phyloP scores from a whole-genome alignment of 2,113 vertebrate species.

The Aleadryas rufinucha region DNA sequence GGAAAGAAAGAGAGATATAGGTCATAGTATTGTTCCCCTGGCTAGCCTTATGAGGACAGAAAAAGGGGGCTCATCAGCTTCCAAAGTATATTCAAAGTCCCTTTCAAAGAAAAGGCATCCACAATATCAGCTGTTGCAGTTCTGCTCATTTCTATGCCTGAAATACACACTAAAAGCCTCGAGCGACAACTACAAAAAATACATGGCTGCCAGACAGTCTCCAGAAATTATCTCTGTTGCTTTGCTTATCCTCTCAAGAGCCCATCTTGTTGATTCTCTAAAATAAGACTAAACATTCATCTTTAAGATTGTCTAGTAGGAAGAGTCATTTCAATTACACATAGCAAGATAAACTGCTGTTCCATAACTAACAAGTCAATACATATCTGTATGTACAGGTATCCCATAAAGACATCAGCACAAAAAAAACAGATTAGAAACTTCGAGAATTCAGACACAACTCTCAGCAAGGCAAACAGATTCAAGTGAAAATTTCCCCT shows the following conservation, averaged over 20 bases:
- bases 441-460: not conserved
- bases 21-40: not conserved
- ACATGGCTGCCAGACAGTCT: not conserved
- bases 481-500: not conserved
- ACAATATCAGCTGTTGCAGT: not conserved
- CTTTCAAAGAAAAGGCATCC: not conserved
- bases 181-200: not conserved
- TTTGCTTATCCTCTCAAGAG: not conserved
- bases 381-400: not conserved
- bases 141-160: not conserved
- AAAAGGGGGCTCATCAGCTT: not conserved
- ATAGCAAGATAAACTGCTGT: not conserved
- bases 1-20: not conserved
- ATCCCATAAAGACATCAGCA: not conserved
- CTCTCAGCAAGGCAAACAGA: not conserved
- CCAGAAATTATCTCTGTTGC: not conserved
- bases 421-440: not conserved
- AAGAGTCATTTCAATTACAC: not conserved
- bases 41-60: not conserved
- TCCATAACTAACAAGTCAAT: not conserved
- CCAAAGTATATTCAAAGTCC: not conserved
- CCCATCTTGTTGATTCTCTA: not conserved
- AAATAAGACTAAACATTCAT: not conserved
- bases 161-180: not conserved
- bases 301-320: not conserved